These are phyloP conservation scores for Sebastes reedi DNA, from an alignment of 2,797 vertebrate genomes.

Conservation along the genomic window DNA sequence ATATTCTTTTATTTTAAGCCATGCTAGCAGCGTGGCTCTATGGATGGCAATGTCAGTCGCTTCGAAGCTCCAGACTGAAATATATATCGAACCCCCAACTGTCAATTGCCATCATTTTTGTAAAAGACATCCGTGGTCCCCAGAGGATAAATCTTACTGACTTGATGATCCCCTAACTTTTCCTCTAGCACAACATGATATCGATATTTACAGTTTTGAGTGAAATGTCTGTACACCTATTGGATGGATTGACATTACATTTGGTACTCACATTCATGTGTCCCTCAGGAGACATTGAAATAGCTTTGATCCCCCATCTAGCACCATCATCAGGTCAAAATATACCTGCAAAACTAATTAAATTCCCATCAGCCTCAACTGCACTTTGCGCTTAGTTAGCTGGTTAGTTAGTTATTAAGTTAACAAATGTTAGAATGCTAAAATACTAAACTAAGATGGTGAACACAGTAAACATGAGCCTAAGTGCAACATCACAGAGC, in stretches of 20 bases:
- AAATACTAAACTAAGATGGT: background rate
- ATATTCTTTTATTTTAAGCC: background rate
- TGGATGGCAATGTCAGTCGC: background rate
- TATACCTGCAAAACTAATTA: no score
- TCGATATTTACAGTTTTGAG: background rate
- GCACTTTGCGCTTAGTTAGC: background rate
- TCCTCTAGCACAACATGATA: background rate
- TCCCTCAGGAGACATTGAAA: background rate
- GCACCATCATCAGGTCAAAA: background rate
- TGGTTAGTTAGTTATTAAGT: background rate
- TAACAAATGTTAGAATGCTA: background rate
- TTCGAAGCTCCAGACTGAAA: background rate
- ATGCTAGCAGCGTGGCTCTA: background rate
- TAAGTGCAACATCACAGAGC: background rate
- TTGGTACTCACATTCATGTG: background rate
- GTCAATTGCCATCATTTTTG: background rate
- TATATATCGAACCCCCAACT: background rate
- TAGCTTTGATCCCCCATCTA: background rate
- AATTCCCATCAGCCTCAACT: background rate
- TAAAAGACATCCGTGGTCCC: background rate
- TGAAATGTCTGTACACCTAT: background rate
- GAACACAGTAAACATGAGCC: background rate
- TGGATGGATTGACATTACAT: background rate
- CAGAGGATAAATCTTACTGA: background rate
- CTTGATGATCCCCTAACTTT: background rate